phyloP scores from a whole-genome alignment of 2,113 vertebrate species.

The Bostrychus sinensis region DNA sequence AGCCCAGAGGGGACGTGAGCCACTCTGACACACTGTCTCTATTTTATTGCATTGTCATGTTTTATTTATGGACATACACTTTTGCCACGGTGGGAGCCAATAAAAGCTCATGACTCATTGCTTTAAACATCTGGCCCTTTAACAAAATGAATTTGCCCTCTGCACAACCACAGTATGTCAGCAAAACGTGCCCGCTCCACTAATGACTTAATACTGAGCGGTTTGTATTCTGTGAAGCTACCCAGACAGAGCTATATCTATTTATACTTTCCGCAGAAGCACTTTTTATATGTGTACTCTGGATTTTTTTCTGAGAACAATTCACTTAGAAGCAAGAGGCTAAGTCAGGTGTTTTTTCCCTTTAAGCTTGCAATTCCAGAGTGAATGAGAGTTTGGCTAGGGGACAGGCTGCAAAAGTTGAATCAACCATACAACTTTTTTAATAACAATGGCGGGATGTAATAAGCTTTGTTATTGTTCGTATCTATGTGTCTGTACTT shows the following conservation, averaged over 20 bases:
- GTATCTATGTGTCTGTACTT: no score
- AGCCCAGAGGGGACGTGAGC: constrained; percentile 18
- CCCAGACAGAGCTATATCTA: constrained; percentile 1
- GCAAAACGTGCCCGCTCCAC: constrained; percentile 11
- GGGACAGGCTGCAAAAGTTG: not conserved
- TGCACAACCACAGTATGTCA: constrained; percentile 12
- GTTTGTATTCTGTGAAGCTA: not conserved
- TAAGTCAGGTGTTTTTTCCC: no score
- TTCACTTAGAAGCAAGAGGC: not conserved
- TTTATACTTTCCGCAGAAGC: not conserved
- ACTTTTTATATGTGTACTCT: not conserved
- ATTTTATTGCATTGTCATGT: constrained; percentile 26
- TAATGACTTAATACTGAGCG: not conserved
- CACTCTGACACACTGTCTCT: constrained; percentile 25
- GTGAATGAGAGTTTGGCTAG: not conserved
- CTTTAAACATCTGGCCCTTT: constrained; percentile 26
- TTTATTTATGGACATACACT: constrained; percentile 53
- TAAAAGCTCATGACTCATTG: constrained; percentile 43
- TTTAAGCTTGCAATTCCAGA: not conserved
- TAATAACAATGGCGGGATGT: not conserved
- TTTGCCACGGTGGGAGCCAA: constrained; percentile 36
- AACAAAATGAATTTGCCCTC: constrained; percentile 26
- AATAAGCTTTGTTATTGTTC: no score
- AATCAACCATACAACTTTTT: not conserved
- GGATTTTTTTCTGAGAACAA: constrained; percentile 1